Conservation (phyloP, 2,797 vertebrate genomes). For the Molossus molossus region DNA sequence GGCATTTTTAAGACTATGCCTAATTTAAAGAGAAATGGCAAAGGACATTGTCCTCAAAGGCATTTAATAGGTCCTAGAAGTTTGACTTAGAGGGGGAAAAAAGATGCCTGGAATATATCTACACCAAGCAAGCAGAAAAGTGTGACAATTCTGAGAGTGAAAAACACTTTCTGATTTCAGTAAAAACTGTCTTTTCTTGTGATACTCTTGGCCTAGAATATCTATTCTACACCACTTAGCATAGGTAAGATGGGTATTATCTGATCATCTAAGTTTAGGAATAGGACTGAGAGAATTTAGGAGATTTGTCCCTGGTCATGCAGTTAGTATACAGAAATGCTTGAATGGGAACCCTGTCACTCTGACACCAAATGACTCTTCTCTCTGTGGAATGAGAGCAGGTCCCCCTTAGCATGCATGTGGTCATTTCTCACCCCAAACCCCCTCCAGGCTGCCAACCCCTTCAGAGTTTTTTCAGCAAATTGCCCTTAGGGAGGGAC, state of each 20-base stretch:
- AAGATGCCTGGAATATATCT: neutral
- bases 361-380: neutral
- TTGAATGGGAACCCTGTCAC: neutral
- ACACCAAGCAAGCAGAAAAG: neutral
- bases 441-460: neutral
- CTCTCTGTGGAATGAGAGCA: neutral
- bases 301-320: neutral
- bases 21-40: constrained; percentile 57
- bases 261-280: neutral
- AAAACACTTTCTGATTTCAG: neutral
- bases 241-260: no score
- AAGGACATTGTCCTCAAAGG: constrained; percentile 8
- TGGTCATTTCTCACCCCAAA: neutral
- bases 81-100: neutral
- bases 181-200: neutral
- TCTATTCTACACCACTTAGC: neutral
- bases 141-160: neutral
- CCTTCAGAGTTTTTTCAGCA: neutral
- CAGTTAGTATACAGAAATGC: neutral
- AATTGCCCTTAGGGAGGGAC: neutral
- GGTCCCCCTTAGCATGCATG: neutral
- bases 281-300: neutral
- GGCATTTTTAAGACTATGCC: constrained; percentile 54
- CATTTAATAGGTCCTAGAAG: constrained; percentile 28
- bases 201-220: neutral